phyloP scores from a whole-genome alignment of 2,113 vertebrate genomes.

The Rhineura floridana region DNA sequence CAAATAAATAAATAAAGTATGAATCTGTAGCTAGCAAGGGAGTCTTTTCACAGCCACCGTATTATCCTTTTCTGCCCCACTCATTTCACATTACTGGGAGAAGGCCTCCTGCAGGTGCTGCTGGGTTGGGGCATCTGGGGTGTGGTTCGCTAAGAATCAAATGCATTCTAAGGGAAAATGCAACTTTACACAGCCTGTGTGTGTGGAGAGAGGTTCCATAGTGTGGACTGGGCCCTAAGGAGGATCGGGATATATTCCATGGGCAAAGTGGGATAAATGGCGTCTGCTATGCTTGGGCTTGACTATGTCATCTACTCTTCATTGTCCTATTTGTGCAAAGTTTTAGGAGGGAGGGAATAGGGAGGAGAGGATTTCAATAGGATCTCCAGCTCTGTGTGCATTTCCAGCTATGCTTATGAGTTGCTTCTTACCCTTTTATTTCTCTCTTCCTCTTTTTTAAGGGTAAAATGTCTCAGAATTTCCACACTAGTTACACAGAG shows the following conservation, averaged over 20 bases:
- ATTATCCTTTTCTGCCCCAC: not conserved
- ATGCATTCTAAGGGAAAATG: not conserved
- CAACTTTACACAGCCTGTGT: not conserved
- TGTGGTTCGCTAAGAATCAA: not conserved
- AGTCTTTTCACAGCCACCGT: not conserved
- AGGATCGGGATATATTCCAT: not conserved
- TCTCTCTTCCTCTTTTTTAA: constrained; percentile 53
- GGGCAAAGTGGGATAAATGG: not conserved
- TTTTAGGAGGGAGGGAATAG: not conserved
- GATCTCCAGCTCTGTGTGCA: too few relatives aligned
- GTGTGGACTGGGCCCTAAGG: not conserved
- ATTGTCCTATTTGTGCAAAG: not conserved
- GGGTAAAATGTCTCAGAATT: constrained; percentile 91
- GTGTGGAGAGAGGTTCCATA: not conserved
- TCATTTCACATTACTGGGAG: not conserved
- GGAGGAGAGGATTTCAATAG: not conserved
- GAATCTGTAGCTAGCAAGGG: not conserved
- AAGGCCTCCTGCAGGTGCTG: not conserved
- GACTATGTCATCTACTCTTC: not conserved
- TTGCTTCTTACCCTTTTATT: constrained; percentile 23
- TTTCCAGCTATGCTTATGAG: not conserved
- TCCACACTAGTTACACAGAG: constrained; percentile 89
- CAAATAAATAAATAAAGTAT: too few relatives aligned
- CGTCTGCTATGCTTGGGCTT: not conserved
- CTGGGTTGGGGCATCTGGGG: fast-evolving